A percentile compares a stretch with the other conserved stretches of the same genome.
Conservation (phyloP, 2,888 invertebrate genomes). For the Rhogogaster chlorosoma region DNA sequence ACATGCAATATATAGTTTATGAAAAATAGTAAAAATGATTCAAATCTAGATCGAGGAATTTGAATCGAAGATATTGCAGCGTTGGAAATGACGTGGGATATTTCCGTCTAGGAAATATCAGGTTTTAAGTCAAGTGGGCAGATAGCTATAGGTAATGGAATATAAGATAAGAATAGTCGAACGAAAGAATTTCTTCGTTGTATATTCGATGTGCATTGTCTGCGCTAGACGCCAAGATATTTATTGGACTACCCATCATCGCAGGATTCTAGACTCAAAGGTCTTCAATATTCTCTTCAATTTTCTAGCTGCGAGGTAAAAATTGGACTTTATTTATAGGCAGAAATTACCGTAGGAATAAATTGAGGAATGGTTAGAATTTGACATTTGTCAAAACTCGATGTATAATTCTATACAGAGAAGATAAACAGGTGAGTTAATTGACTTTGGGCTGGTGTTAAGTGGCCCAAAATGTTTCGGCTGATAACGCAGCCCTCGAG, state of each 20-base stretch:
- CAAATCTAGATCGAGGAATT: background rate
- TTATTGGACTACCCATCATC: background rate
- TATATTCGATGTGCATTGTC: slow-evolving; percentile 20
- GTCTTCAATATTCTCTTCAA: background rate
- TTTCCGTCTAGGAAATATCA: slow-evolving; percentile 33
- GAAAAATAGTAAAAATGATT: background rate
- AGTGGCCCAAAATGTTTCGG: slow-evolving; percentile 7
- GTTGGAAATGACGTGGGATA: slow-evolving; percentile 19
- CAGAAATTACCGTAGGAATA: background rate
- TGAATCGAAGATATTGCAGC: background rate
- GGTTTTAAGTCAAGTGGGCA: slow-evolving; percentile 31
- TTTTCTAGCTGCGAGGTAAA: background rate
- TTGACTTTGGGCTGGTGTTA: background rate
- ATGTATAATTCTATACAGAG: background rate
- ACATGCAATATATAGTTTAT: background rate
- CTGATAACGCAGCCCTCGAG: background rate
- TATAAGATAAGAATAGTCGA: slow-evolving; percentile 28
- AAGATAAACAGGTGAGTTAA: background rate
- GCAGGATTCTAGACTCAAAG: background rate
- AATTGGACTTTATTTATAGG: background rate
- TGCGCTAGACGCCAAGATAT: slow-evolving; percentile 21
- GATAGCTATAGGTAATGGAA: slow-evolving; percentile 11
- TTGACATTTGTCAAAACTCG: background rate
- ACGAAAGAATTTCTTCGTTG: slow-evolving; percentile 16
- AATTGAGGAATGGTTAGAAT: background rate